A percentile compares a stretch with the other conserved stretches of the same genome.
These are phyloP conservation scores for Scrobipalpa atriplicella DNA, from an alignment of 2,888 invertebrate species.

Conservation along the genomic window DNA sequence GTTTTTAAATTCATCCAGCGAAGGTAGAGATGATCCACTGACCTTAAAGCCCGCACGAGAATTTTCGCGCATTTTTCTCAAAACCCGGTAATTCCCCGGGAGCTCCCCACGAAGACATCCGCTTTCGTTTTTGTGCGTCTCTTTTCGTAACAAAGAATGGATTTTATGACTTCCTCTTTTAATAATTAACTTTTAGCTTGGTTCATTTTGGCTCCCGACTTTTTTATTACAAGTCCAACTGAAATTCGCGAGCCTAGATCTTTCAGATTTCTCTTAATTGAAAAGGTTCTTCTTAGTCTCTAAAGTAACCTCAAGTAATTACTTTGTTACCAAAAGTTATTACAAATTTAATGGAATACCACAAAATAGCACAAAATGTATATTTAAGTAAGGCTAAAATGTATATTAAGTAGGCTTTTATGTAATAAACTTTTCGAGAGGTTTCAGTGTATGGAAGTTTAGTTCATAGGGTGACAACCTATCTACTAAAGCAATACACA, in stretches of 20 bases:
- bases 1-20: too few relatives aligned
- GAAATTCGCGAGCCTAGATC: not conserved
- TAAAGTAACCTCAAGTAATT: too few relatives aligned
- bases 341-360: too few relatives aligned
- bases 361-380: too few relatives aligned
- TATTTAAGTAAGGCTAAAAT: too few relatives aligned
- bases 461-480: too few relatives aligned
- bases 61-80: slow-evolving; percentile 60
- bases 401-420: too few relatives aligned
- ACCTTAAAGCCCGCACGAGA: slow-evolving; percentile 57
- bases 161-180: slow-evolving; percentile 68
- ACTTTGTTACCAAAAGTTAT: too few relatives aligned
- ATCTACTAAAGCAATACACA: too few relatives aligned
- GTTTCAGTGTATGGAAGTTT: too few relatives aligned
- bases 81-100: slow-evolving; percentile 51
- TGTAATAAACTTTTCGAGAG: too few relatives aligned
- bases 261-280: not conserved
- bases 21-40: slow-evolving; percentile 51
- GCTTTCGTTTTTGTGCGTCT: slow-evolving; percentile 66
- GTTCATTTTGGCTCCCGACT: slow-evolving; percentile 43
- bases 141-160: slow-evolving; percentile 63
- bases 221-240: slow-evolving; percentile 33
- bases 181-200: slow-evolving; percentile 59
- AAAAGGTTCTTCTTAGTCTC: not conserved
- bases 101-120: slow-evolving; percentile 55